A percentile compares a stretch with the other conserved stretches of the same genome.
Conservation (phyloP, 2,797 vertebrate genomes). For the Pipistrellus kuhlii region DNA sequence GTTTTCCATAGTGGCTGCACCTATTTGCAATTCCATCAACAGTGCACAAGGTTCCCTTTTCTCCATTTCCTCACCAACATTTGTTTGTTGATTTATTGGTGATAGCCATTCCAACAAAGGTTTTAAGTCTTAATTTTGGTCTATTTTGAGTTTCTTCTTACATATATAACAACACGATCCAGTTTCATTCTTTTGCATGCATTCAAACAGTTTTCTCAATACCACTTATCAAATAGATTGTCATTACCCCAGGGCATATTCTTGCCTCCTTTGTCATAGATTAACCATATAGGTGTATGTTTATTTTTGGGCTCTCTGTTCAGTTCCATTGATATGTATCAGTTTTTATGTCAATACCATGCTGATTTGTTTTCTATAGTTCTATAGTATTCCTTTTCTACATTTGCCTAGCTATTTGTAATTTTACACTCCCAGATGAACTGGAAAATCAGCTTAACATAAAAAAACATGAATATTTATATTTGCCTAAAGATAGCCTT, state of each 20-base stretch:
- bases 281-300: background rate
- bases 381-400: background rate
- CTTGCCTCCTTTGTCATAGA: background rate
- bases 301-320: background rate
- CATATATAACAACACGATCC: background rate
- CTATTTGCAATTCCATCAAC: background rate
- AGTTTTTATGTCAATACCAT: background rate
- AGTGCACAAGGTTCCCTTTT: background rate
- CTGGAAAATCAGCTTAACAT: background rate
- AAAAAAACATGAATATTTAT: background rate
- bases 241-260: background rate
- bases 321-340: background rate
- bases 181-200: background rate
- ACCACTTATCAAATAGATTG: background rate
- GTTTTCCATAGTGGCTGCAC: background rate
- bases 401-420: conserved; percentile 1
- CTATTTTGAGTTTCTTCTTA: background rate
- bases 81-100: background rate
- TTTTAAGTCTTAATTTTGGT: background rate
- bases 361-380: background rate
- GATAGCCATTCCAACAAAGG: background rate
- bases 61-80: background rate
- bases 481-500: conserved; percentile 62
- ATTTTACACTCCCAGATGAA: background rate
- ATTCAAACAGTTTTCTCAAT: background rate